Evolutionary conservation across 2,113 vertebrate species (phyloP).

Genomic region (Peucedramus taeniatus): DNA sequence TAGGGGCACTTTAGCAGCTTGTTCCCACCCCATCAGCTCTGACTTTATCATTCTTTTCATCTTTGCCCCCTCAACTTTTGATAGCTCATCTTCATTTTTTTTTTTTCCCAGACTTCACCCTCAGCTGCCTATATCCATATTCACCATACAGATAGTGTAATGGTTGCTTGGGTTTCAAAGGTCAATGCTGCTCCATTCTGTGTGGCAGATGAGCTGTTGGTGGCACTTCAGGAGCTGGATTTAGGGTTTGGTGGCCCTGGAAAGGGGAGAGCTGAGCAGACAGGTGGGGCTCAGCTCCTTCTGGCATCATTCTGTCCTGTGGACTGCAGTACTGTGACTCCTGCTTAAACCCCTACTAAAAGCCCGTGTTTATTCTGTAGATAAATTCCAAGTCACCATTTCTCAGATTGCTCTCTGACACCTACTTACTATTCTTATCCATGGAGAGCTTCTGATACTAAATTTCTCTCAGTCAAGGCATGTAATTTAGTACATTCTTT

Average conservation of each 20-base stretch:
- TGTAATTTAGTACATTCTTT: neutral
- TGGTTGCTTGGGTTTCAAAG: neutral
- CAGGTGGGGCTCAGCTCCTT: fast-evolving
- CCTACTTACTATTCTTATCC: neutral
- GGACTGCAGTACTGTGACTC: neutral
- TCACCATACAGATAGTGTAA: neutral
- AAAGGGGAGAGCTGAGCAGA: neutral
- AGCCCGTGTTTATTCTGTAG: neutral
- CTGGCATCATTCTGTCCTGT: neutral
- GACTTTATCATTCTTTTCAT: neutral
- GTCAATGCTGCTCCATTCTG: neutral
- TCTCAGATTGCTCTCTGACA: neutral
- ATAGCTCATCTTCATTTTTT: neutral
- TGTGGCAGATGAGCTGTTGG: neutral
- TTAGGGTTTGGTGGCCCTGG: neutral
- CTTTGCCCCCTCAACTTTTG: neutral
- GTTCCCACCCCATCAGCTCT: neutral
- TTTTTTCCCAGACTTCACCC: neutral
- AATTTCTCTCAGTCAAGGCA: neutral
- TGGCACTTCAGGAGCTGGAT: neutral
- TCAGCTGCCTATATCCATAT: neutral
- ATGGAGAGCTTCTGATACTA: neutral
- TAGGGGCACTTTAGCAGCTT: neutral
- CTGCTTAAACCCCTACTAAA: neutral
- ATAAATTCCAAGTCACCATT: neutral